These are phyloP conservation scores for Agrypnus murinus DNA, from an alignment of 2,888 invertebrate species.

Conservation along the genomic window DNA sequence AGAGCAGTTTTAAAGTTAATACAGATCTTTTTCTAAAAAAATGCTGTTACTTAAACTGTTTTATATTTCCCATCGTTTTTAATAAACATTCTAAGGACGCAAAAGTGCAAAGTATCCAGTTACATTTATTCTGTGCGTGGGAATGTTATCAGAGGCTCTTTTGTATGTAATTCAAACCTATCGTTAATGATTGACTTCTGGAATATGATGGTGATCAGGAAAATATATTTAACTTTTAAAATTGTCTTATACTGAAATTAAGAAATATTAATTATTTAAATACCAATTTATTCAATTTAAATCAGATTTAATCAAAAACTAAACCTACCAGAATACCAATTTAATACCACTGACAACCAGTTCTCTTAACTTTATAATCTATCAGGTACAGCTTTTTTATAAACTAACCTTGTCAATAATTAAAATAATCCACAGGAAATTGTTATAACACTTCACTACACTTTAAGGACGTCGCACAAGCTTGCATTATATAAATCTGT, in stretches of 20 bases:
- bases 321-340: too few relatives aligned
- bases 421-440: slow-evolving; percentile 42
- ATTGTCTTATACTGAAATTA: too few relatives aligned
- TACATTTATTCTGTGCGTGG: not conserved
- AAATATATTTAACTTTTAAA: too few relatives aligned
- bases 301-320: too few relatives aligned
- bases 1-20: too few relatives aligned
- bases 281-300: too few relatives aligned
- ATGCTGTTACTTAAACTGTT: not conserved
- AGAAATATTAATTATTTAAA: too few relatives aligned
- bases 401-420: slow-evolving; percentile 43
- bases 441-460: slow-evolving; percentile 43
- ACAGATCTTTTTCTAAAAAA: too few relatives aligned
- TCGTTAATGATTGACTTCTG: too few relatives aligned
- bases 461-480: slow-evolving; percentile 42
- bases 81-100: not conserved
- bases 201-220: too few relatives aligned
- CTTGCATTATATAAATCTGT: slow-evolving; percentile 5
- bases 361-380: not conserved
- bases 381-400: not conserved
- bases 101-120: not conserved
- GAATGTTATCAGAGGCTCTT: not conserved
- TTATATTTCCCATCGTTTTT: slow-evolving; percentile 16
- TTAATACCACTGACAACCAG: not conserved
- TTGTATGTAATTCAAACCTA: too few relatives aligned